Conservation (phyloP, 64 coral and sea anemone species). For the Dendronephthya gigantea region DNA sequence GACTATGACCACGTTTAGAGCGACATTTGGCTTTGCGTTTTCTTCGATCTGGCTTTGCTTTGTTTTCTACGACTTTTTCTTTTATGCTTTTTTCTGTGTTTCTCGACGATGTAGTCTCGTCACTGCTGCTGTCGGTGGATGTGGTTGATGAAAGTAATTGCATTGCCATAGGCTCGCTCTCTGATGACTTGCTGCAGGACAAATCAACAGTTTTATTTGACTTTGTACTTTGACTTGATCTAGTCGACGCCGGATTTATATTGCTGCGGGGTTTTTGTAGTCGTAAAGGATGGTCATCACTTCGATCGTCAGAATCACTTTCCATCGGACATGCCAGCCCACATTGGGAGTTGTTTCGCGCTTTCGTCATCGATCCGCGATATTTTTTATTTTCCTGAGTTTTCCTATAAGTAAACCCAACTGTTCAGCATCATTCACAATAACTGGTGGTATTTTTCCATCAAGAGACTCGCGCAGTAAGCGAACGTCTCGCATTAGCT, state of each 20-base stretch:
- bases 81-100: not conserved
- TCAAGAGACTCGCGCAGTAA: constrained; percentile 31
- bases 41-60: not conserved
- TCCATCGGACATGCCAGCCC: not conserved
- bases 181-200: not conserved
- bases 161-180: not conserved
- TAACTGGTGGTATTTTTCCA: constrained; percentile 39
- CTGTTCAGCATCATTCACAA: not conserved
- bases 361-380: not conserved
- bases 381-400: not conserved
- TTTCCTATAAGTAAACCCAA: not conserved
- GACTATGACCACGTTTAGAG: not conserved
- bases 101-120: not conserved
- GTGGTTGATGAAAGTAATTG: not conserved
- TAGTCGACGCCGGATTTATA: not conserved
- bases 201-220: not conserved
- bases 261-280: not conserved
- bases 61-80: not conserved
- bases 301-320: not conserved
- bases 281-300: not conserved
- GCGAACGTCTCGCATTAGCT: constrained; percentile 44
- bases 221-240: too few species aligned
- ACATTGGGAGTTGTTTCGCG: not conserved
- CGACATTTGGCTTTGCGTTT: not conserved
- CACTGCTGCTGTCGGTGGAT: not conserved